These are phyloP conservation scores for Bufotes viridis DNA, from an alignment of 2,797 vertebrate genomes.

Conservation along the genomic window DNA sequence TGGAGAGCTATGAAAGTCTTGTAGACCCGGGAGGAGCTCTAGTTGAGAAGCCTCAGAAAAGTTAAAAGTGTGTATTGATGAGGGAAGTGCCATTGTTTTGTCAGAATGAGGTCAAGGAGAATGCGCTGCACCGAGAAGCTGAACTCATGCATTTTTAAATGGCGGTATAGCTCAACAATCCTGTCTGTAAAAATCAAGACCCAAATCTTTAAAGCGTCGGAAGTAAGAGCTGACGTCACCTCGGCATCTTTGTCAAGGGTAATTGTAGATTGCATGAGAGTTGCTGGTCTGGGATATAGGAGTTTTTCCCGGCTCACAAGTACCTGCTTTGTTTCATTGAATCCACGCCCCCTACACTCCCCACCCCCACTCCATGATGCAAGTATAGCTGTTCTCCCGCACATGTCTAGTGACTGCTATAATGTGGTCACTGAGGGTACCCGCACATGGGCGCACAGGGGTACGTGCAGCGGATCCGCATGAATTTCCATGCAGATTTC, in stretches of 20 bases:
- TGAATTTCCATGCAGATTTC: too few species aligned
- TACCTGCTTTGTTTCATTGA: background rate
- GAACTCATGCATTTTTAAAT: slow-evolving; percentile 52
- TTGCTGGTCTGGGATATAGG: background rate
- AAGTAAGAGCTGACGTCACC: slow-evolving; percentile 4
- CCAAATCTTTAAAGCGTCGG: slow-evolving; percentile 1
- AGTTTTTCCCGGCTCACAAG: background rate
- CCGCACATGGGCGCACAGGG: too few species aligned
- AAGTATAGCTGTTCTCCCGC: background rate
- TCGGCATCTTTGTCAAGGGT: background rate
- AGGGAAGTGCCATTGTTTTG: slow-evolving; percentile 57
- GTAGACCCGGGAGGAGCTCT: slow-evolving; percentile 26
- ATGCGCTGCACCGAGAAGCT: slow-evolving; percentile 54
- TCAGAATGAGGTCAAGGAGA: slow-evolving; percentile 61
- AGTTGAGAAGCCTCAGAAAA: slow-evolving; percentile 36
- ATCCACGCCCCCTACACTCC: background rate
- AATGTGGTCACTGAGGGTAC: background rate
- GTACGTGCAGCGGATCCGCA: too few species aligned
- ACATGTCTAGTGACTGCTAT: background rate
- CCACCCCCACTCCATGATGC: background rate
- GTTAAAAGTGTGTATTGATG: slow-evolving; percentile 48
- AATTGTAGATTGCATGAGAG: background rate
- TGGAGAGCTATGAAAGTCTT: background rate
- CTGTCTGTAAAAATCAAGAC: slow-evolving; percentile 36
- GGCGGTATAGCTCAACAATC: slow-evolving; percentile 49